Percentiles rank a stretch among this genome's conserved stretches.
phyloP scores from a whole-genome alignment of 2,888 invertebrate species.

The Drosophila borealis region DNA sequence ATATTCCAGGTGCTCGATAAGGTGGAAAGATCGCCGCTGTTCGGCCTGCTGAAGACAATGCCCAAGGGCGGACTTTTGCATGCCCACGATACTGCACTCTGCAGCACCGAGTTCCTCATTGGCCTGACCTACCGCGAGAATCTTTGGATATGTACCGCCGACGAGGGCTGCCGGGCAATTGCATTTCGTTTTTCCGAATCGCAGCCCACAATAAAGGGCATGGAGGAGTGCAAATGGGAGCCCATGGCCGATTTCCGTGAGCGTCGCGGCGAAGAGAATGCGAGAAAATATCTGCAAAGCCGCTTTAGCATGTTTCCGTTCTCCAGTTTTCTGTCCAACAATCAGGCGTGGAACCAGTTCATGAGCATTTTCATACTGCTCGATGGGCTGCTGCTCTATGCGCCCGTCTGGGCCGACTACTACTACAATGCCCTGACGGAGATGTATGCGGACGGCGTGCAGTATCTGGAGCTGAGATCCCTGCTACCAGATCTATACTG shows the following conservation, averaged over 20 bases:
- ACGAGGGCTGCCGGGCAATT: conserved; percentile 41
- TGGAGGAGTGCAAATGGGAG: conserved; percentile 65
- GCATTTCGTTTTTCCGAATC: conserved; percentile 62
- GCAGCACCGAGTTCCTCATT: conserved; percentile 87
- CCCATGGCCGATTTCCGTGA: conserved; percentile 66
- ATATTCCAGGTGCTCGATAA: conserved; percentile 87
- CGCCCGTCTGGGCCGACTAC: conserved; percentile 88
- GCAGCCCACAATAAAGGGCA: conserved; percentile 38
- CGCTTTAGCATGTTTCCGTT: conserved; percentile 87
- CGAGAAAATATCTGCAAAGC: conserved; percentile 86
- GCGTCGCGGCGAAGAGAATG: conserved; percentile 73
- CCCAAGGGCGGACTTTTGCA: conserved; percentile 92
- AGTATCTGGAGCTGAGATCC: conserved; percentile 89
- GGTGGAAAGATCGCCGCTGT: conserved; percentile 88
- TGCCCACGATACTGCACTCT: conserved; percentile 88
- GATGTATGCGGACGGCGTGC: conserved; percentile 88
- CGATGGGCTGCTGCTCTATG: conserved; percentile 86
- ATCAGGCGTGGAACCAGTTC: conserved; percentile 87
- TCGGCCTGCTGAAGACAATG: conserved; percentile 88
- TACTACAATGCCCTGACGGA: conserved; percentile 88
- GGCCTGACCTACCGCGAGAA: conserved; percentile 88
- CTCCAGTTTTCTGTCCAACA: conserved; percentile 86
- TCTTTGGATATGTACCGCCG: conserved; percentile 85
- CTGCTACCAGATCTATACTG: conserved; percentile 88
- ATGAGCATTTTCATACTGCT: conserved; percentile 86